Evolutionary conservation across 2,888 invertebrate genomes (phyloP), one percentile per base, ranked within the genome.

Genomic region (Pyrochroa serraticornis): DNA sequence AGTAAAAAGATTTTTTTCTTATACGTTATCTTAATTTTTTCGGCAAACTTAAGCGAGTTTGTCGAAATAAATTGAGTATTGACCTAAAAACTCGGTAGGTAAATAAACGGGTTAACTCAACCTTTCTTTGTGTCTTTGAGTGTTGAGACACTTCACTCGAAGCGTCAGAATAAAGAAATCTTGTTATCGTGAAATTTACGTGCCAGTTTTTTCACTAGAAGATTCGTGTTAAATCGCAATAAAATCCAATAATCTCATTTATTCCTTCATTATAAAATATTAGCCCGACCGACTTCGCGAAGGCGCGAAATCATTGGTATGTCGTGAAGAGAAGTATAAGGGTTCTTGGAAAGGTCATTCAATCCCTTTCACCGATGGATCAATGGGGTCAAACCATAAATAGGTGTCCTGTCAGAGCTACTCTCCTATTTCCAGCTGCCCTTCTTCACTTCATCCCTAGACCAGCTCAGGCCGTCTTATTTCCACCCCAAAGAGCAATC

Each of bases 321-420:
- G 66, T 63, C 65, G 62, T 64, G 58, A 53, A 48, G 61, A 62
- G 35, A 60, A 61, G 60, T 58, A 63, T 64, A 60, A 65, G 65
- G 62, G 66, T 63, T 64, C 63, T 60, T 61, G 48, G 63, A 67
- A 61, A 69, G 69, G 69, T 70, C 68, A 67, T 60, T 58, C 63
- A 69, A 67, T 71, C 70, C 68, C 69, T 71, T 72, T 71, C 68
- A 68, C 65, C 68, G 63, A 61, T 67, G 71, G 72, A 72, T 74
- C 72, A 74, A 70, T 71, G 64, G 70, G 72, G 71, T 72, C 70
- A 68, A 70, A 71, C 72, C 71, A 73, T 72, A 73, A 73, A 73
- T 73, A 73, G 72, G 71, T 72, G 67, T 72, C 67, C 71, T 68
- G 69, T 69, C 71, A 67, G 63, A 65, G 65, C 62, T 62, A 63